Evolutionary conservation across 2,797 vertebrate species (phyloP).

Genomic region (Xerus rutilus): DNA sequence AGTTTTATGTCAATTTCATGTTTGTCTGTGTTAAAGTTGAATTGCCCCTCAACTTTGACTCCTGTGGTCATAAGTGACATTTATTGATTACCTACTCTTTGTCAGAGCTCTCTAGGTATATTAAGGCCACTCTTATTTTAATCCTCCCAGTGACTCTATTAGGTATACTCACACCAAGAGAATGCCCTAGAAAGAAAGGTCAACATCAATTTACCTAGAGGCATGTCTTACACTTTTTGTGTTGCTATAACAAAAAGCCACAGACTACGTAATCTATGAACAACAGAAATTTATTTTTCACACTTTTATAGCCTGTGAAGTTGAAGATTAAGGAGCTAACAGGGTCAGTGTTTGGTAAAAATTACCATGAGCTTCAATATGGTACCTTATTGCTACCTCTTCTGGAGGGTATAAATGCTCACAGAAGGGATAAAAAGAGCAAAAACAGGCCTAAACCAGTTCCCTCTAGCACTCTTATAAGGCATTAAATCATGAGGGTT

Average conservation of each 20-base stretch:
- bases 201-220: neutral
- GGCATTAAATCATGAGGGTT: neutral
- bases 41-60: neutral
- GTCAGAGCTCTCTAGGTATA: neutral
- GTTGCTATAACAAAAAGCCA: neutral
- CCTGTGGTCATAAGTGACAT: neutral
- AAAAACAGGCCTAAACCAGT: neutral
- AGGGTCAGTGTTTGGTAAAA: neutral
- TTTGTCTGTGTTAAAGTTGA: neutral
- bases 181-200: constrained; percentile 45
- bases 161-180: neutral
- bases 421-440: neutral
- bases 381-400: neutral
- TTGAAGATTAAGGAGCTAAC: neutral
- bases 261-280: neutral
- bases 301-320: neutral
- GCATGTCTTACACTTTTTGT: neutral
- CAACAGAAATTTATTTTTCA: neutral
- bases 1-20: constrained; percentile 17
- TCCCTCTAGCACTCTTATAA: neutral
- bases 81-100: neutral
- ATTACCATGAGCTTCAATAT: neutral
- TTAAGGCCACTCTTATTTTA: constrained; percentile 33
- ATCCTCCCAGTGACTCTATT: neutral
- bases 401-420: neutral